Conservation (phyloP, 1,140 invertebrate species). For the Diorhabda sublineata region DNA sequence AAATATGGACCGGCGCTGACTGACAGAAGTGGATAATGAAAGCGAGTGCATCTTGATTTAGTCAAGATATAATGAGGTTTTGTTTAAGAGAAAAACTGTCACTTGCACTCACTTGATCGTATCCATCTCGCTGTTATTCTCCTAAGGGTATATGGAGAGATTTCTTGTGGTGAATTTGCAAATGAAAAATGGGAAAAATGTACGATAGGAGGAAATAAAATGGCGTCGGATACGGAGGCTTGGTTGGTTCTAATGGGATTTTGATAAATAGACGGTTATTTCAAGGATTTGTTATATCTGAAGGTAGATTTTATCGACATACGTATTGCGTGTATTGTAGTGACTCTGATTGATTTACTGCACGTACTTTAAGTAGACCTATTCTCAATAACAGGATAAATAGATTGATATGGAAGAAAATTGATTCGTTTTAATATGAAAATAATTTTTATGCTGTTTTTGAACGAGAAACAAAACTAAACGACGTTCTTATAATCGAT, state of each 20-base stretch:
- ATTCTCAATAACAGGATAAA: too few species aligned
- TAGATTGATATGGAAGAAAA: too few species aligned
- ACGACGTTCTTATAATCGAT: too few species aligned
- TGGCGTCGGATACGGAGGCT: not conserved
- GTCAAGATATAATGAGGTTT: slow-evolving; percentile 15
- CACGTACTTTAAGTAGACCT: too few species aligned
- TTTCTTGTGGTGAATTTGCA: slow-evolving; percentile 1
- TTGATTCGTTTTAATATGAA: too few species aligned
- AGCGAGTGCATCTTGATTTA: slow-evolving; percentile 14
- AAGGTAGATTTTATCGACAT: too few species aligned
- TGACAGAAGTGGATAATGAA: slow-evolving; percentile 16
- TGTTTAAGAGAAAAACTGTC: slow-evolving; percentile 17
- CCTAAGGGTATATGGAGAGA: not conserved
- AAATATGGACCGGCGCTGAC: slow-evolving; percentile 19
- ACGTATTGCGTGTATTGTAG: too few species aligned
- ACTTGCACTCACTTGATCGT: slow-evolving; percentile 9
- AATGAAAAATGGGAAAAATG: not conserved
- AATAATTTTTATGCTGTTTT: too few species aligned
- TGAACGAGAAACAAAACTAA: too few species aligned
- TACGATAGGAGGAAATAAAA: not conserved
- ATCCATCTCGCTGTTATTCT: not conserved
- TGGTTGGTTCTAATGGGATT: slow-evolving; percentile 3
- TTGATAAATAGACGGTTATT: not conserved
- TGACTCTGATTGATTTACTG: too few species aligned
- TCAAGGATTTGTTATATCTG: too few species aligned